phyloP scores from a whole-genome alignment of 2,113 vertebrate species.

The Nansenia antarctica region DNA sequence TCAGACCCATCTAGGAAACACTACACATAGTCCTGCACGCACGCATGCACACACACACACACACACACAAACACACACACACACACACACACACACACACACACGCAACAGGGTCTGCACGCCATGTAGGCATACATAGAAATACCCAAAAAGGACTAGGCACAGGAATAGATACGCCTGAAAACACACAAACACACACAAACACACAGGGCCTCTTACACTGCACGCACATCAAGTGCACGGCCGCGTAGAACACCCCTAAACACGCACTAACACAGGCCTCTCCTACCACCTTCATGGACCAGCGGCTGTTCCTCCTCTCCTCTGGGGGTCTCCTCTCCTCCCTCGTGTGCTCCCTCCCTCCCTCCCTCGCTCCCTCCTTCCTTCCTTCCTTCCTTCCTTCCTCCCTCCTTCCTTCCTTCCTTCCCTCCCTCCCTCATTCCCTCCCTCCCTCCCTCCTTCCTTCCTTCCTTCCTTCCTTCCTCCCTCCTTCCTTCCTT shows the following conservation, averaged over 20 bases:
- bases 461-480: too few species aligned
- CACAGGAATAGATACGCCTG: constrained; percentile 50
- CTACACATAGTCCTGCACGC: constrained; percentile 41
- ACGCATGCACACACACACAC: constrained; percentile 32
- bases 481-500: too few species aligned
- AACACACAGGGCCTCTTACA: constrained; percentile 46
- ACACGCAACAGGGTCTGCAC: not conserved
- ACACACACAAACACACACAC: constrained; percentile 25
- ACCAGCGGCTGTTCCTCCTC: constrained; percentile 50
- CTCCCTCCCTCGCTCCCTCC: not conserved
- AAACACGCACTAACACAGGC: not conserved
- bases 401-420: not conserved
- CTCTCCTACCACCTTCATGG: constrained; percentile 64
- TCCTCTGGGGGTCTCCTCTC: constrained; percentile 31
- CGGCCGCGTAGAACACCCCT: constrained; percentile 12
- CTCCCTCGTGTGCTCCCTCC: not conserved
- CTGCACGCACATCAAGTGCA: constrained; percentile 52
- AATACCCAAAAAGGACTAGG: not conserved
- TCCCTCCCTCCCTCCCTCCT: too few species aligned
- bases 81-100: constrained; percentile 41
- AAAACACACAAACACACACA: constrained; percentile 35
- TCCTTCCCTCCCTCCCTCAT: too few species aligned
- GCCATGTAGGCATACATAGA: not conserved
- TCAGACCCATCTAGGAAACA: constrained; percentile 60
- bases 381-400: not conserved